Percentiles rank a stretch among this genome's conserved stretches.
Conservation (phyloP, 2,113 vertebrate species). For the Mobula hypostoma region DNA sequence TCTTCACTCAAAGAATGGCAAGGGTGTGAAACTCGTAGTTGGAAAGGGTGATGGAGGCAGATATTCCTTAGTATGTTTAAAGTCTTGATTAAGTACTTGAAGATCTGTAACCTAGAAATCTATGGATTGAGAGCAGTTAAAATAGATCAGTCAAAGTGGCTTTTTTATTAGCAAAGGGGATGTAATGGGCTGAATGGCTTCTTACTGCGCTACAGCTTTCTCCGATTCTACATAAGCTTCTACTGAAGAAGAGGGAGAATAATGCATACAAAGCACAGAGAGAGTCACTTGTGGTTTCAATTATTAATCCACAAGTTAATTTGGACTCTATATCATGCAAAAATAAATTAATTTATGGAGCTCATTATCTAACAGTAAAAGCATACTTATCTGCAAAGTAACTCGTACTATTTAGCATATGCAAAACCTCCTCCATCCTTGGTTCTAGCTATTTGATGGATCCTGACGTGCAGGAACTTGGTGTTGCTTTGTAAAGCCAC, state of each 20-base stretch:
- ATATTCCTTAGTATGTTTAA: too few species aligned
- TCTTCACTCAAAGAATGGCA: too few species aligned
- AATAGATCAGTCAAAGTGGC: too few species aligned
- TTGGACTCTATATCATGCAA: neutral
- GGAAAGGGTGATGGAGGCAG: too few species aligned
- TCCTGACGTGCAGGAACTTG: neutral
- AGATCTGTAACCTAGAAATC: too few species aligned
- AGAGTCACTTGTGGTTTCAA: neutral
- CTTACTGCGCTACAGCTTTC: too few species aligned
- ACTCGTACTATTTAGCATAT: neutral
- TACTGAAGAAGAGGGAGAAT: neutral
- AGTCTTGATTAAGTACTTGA: too few species aligned
- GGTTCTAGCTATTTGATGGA: neutral
- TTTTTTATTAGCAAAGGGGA: too few species aligned
- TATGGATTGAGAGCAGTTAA: too few species aligned
- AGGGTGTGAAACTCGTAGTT: too few species aligned
- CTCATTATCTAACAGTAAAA: neutral
- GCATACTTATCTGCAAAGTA: neutral
- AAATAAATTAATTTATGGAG: neutral
- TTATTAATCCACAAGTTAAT: neutral
- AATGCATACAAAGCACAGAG: neutral
- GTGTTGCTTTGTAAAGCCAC: neutral
- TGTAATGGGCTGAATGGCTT: too few species aligned
- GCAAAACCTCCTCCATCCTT: neutral
- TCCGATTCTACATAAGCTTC: neutral